Base-by-base conservation (phyloP, 2,113 vertebrate genomes). In the Alaudala cheleensis region DNA sequence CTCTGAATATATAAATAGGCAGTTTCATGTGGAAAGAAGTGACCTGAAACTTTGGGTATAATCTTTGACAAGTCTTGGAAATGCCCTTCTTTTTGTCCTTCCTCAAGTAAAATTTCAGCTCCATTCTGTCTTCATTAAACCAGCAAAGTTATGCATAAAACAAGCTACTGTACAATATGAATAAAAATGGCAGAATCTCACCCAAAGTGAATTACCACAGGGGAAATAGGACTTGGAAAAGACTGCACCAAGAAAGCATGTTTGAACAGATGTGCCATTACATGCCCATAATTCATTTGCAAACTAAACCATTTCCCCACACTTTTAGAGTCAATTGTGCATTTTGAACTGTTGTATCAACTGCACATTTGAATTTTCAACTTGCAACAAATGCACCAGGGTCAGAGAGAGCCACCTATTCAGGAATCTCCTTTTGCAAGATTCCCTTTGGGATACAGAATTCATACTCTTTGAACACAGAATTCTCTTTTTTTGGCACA, bases 141-240 rank as follows among this genome's bases (percentile, higher is more conserved):
- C 60, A 77, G 8, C 4, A 11, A 73, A 31, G 56, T 73, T 91
- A 90, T 70, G 62, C 71, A 82, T 80, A 42, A 92, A 96, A 77
- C 25, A 88, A 91, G 40, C 34, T 88, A 45, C 74, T 77, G 23
- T 31, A 58, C 39, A 83, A 37, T 42, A 83, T 50, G 80, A 95
- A 83, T 85, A 83, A 94, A 95, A 90, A 73, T 45, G 67, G 56
- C 50, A 94, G 82, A 83, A 64, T 72, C 72, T 81, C 77, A 86
- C 77, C 72, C 21, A 4, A 82, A 79, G 20, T 85, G 83, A 87
- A 82, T 92, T 80, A 86, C 77, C 77, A 85, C 15, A n/a, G n/a
- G 45, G 60, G 58, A 74, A 60, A 78, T 25, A 17, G n/a, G 74
- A 65, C 50, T 93, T 79, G 29, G 47, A 93, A 86, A 64, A 88